These are phyloP conservation scores for Liposcelis brunnea DNA, from an alignment of 2,888 invertebrate species.

Conservation along the genomic window DNA sequence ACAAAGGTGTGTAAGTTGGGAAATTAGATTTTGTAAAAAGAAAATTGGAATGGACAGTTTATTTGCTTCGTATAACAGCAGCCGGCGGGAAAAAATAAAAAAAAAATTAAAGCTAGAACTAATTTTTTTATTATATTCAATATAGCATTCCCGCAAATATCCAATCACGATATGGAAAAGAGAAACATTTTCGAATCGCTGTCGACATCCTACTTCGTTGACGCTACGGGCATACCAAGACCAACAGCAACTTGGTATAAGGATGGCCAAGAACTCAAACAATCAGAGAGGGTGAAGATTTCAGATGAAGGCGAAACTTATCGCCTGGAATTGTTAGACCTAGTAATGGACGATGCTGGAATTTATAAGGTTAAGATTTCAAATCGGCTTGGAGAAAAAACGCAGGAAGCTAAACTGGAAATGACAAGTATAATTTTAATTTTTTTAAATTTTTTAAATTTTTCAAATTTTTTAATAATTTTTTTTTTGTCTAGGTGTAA, in stretches of 20 bases:
- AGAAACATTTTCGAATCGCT: constrained; percentile 63
- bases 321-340: constrained; percentile 51
- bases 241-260: constrained; percentile 65
- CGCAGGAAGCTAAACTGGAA: constrained; percentile 50
- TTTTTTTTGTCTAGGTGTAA: constrained; percentile 38
- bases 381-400: constrained; percentile 68
- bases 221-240: constrained; percentile 57
- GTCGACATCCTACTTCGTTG: constrained; percentile 58
- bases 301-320: constrained; percentile 51
- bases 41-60: background rate
- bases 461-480: background rate
- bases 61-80: background rate
- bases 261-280: constrained; percentile 52
- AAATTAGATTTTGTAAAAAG: too few relatives aligned
- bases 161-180: constrained; percentile 42
- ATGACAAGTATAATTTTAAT: constrained; percentile 46
- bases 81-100: too few relatives aligned
- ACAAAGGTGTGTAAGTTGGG: too few relatives aligned
- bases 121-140: background rate
- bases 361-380: constrained; percentile 64
- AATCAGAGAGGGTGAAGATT: constrained; percentile 42
- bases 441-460: background rate
- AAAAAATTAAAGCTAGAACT: background rate
- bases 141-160: constrained; percentile 51
- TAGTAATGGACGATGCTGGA: constrained; percentile 55